Evolutionary conservation across 2,797 vertebrate species (phyloP).

Genomic region (Linurgus olivaceus): DNA sequence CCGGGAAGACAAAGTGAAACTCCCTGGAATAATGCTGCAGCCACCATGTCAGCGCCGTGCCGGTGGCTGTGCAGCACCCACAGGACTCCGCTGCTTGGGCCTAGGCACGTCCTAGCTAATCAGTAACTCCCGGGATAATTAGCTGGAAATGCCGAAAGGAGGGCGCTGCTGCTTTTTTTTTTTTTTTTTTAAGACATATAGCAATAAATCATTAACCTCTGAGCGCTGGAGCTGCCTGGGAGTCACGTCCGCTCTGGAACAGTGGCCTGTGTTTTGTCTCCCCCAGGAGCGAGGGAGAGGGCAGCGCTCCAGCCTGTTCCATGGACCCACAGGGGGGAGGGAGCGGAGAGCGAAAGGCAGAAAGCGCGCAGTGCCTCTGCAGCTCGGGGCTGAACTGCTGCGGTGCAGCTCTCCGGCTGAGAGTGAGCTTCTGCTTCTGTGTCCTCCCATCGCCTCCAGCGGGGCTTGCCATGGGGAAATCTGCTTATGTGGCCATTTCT

Average conservation of each 20-base stretch:
- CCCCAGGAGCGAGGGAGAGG: background rate
- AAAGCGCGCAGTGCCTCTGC: background rate
- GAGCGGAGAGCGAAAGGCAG: fast-evolving
- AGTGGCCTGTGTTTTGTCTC: background rate
- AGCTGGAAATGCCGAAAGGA: background rate
- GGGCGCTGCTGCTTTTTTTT: background rate
- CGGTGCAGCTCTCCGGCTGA: fast-evolving
- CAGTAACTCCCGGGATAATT: background rate
- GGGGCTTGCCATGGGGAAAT: fast-evolving
- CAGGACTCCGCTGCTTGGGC: background rate
- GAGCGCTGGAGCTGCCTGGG: background rate
- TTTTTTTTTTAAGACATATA: background rate
- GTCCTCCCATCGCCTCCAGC: background rate
- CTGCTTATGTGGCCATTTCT: fast-evolving
- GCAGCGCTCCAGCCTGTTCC: background rate
- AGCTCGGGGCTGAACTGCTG: background rate
- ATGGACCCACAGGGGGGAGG: fast-evolving
- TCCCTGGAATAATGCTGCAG: background rate
- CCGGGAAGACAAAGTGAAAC: background rate
- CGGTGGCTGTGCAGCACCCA: background rate
- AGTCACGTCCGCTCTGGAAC: background rate
- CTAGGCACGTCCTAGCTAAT: background rate
- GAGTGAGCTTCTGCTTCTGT: background rate
- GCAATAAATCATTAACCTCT: background rate
- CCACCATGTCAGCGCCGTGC: background rate